phyloP scores from a whole-genome alignment of 2,113 vertebrate genomes.

The Nibea coibor region DNA sequence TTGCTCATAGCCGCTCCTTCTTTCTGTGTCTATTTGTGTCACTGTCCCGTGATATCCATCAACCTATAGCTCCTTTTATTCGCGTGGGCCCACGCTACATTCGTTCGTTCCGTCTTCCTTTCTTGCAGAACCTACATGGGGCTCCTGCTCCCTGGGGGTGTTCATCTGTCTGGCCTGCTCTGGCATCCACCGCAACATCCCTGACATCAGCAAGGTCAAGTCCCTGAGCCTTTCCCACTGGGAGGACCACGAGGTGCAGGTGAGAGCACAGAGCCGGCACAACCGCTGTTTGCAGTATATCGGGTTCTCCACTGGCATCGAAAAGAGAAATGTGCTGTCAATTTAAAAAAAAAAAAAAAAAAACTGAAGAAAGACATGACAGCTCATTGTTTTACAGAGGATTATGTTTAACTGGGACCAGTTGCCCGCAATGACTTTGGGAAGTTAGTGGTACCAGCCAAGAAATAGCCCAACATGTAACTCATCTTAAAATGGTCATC shows the following conservation, averaged over 20 bases:
- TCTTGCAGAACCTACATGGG: slow-evolving; percentile 80
- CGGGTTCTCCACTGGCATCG: too few relatives aligned
- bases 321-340: too few relatives aligned
- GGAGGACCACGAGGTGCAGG: slow-evolving; percentile 85
- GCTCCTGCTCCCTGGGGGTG: slow-evolving; percentile 82
- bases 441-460: too few relatives aligned
- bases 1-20: not conserved
- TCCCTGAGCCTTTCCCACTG: slow-evolving; percentile 82
- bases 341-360: too few relatives aligned
- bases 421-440: too few relatives aligned
- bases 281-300: too few relatives aligned
- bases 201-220: slow-evolving; percentile 82
- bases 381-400: too few relatives aligned
- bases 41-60: not conserved
- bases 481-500: too few relatives aligned
- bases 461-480: too few relatives aligned
- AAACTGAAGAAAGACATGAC: too few relatives aligned
- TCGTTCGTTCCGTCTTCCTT: not conserved
- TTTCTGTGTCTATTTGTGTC: not conserved
- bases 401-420: too few relatives aligned
- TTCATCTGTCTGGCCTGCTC: slow-evolving; percentile 85
- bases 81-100: not conserved
- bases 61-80: not conserved
- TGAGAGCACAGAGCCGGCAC: slow-evolving; percentile 35
- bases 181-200: slow-evolving; percentile 84